Base-by-base conservation (phyloP, 1,140 invertebrate species). In the Drosophila ananassae region DNA sequence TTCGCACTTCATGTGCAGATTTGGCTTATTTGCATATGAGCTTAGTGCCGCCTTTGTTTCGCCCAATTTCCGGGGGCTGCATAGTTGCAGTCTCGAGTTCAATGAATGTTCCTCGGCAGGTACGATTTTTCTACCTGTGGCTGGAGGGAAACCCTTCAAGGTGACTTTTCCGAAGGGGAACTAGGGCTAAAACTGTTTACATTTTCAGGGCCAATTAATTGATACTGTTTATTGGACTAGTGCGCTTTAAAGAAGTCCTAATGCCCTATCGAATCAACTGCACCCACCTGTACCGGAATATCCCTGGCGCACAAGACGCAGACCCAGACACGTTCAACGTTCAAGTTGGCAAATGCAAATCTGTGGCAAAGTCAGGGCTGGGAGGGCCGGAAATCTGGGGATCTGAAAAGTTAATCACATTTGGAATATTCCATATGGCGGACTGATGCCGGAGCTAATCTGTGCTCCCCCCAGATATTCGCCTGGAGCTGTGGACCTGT, bases 401-500 rank as follows among this genome's bases (percentile, higher is more conserved):
- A 64, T 69, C 67, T 25, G 44, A 69, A 50, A 57, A 71, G 63
- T 50, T 71, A 71, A 71, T 71, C 67, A 71, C 67, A 71, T 71
- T 71, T 57, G 32, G 52, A 71, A 69, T 69, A 71, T 69, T 57
- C 67, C 67, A 69, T 69, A 69, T 69, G 67, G 63, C 51, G 21
- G 9, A 41, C 12, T 41, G 39, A 41, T 41, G 22, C 22, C 22
- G 34, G n/a, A 69, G 62, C 66, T 68, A 68, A 71, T 69, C 64
- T 57, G 9, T 22, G 44, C 44, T 47, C 44, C 44, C 44, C 21
- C 9, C 21, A 22, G 44, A 47, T 47, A 24, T 47, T 13, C 44
- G 44, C 57, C 57, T 12, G 47, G 9, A 53, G 57, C 57, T 24
- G 25, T 10, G 4, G 24, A 55, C 28, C 7, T 7, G 21, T 46